Evolutionary conservation across 2,888 invertebrate species (phyloP).

Genomic region (Ennomos quercinarius): DNA sequence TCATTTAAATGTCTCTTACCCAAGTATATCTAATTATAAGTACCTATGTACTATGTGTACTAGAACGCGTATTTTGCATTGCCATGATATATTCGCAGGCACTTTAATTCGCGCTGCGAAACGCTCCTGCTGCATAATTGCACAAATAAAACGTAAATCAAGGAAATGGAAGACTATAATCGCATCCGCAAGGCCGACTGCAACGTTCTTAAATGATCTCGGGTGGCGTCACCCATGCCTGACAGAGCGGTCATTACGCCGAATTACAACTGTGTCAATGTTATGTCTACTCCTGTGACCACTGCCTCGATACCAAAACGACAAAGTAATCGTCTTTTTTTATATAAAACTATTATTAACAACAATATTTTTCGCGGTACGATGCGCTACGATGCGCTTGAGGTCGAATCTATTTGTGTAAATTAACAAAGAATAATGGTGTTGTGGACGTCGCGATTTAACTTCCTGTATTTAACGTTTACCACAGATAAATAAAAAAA

Average conservation of each 20-base stretch:
- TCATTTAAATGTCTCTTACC: too few species aligned
- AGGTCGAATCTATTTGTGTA: slow-evolving; percentile 70
- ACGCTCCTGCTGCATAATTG: slow-evolving; percentile 6
- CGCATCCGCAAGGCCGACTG: slow-evolving; percentile 54
- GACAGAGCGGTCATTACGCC: slow-evolving; percentile 51
- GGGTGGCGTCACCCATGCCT: slow-evolving; percentile 52
- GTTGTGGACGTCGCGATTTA: slow-evolving; percentile 22
- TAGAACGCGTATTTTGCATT: slow-evolving; percentile 3
- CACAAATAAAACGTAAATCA: slow-evolving; percentile 38
- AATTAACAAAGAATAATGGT: slow-evolving; percentile 47
- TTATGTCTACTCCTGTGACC: slow-evolving; percentile 59
- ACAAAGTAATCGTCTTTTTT: slow-evolving; percentile 68
- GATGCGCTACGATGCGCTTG: slow-evolving; percentile 77
- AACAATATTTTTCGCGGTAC: slow-evolving; percentile 77
- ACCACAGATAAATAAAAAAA: slow-evolving; percentile 1
- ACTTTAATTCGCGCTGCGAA: background rate
- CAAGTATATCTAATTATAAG: background rate
- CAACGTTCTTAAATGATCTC: slow-evolving; percentile 48
- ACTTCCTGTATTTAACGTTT: slow-evolving; percentile 24
- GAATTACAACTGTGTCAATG: slow-evolving; percentile 78
- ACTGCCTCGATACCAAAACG: slow-evolving; percentile 57
- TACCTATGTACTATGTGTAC: background rate
- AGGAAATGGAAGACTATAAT: slow-evolving; percentile 58
- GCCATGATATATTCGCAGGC: slow-evolving; percentile 30
- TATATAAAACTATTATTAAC: slow-evolving; percentile 65